Evolutionary conservation across 2,797 vertebrate species (phyloP).

Genomic region (Rhincodon typus): DNA sequence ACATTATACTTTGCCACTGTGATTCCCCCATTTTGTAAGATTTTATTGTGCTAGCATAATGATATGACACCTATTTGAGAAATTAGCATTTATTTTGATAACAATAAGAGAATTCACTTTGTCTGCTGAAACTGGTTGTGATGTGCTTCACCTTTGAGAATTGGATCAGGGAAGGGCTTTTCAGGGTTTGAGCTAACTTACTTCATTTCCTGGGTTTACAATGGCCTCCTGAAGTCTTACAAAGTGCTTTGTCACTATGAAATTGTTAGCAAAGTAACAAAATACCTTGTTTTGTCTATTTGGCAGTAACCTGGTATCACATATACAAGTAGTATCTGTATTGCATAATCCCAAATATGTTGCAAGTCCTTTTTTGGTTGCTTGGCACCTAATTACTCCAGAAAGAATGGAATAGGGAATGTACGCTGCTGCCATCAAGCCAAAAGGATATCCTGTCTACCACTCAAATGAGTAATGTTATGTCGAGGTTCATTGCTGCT

Average conservation of each 20-base stretch:
- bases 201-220: neutral
- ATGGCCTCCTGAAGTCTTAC: neutral
- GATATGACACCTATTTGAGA: neutral
- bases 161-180: neutral
- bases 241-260: neutral
- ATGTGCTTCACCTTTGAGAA: neutral
- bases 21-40: neutral
- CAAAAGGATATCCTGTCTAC: too few relatives aligned
- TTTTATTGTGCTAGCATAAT: neutral
- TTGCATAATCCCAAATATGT: neutral
- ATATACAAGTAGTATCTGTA: neutral
- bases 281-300: neutral
- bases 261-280: neutral
- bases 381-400: neutral
- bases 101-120: neutral
- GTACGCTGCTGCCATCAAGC: neutral
- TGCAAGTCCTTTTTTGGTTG: neutral
- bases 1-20: too few relatives aligned
- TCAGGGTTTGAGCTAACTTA: too few relatives aligned
- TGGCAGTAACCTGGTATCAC: neutral
- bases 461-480: too few relatives aligned
- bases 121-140: neutral
- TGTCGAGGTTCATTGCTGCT: too few relatives aligned
- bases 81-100: neutral
- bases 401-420: neutral